Percentiles rank a stretch among this genome's conserved stretches.
Conservation (phyloP, 1,140 invertebrate species). For the Ceratina australensis region DNA sequence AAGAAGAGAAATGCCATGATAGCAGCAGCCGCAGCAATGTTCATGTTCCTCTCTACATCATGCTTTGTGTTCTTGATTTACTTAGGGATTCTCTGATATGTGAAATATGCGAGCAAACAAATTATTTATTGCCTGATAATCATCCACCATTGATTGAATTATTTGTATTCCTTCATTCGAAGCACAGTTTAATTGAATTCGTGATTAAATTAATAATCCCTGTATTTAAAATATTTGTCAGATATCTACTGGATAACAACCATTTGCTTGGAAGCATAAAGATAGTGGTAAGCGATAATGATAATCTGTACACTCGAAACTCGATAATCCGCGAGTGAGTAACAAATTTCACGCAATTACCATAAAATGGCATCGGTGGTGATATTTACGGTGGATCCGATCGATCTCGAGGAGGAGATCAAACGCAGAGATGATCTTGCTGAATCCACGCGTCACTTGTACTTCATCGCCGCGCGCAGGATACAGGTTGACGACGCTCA, state of each 20-base stretch:
- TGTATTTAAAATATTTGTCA: no score
- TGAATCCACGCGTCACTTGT: conserved; percentile 38
- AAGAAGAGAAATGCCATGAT: conserved; percentile 43
- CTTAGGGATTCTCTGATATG: conserved; percentile 29
- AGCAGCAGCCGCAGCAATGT: background rate
- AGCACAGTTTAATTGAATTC: no score
- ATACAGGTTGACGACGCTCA: conserved; percentile 64
- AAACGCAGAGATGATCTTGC: conserved; percentile 43
- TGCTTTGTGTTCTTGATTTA: conserved; percentile 48
- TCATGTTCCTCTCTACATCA: conserved; percentile 39
- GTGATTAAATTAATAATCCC: no score
- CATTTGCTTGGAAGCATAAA: no score
- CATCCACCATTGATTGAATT: no score
- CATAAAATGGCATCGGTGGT: conserved; percentile 55
- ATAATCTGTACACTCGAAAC: background rate
- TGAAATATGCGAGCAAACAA: conserved; percentile 20
- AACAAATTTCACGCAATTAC: background rate
- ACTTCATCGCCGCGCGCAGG: conserved; percentile 64
- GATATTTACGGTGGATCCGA: conserved; percentile 33
- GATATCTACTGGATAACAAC: no score
- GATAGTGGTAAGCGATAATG: no score
- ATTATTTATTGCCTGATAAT: conserved; percentile 16
- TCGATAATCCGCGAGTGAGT: background rate
- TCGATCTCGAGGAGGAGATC: conserved; percentile 49
- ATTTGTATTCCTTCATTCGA: no score